Evolutionary conservation across 2,113 vertebrate genomes (phyloP).

Genomic region (Abramis brama): DNA sequence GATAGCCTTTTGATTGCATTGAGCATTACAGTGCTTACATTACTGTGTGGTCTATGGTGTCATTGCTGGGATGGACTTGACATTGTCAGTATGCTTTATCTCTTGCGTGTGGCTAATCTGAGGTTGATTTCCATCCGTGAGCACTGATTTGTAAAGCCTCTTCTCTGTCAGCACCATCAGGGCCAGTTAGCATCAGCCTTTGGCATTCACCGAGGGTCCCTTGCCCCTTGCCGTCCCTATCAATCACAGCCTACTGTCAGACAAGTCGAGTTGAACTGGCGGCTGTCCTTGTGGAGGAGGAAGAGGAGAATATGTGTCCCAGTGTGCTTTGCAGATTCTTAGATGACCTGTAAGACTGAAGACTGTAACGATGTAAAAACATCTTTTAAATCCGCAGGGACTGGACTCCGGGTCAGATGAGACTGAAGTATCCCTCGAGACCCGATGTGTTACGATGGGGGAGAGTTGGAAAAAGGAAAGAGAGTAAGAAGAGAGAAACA

Average conservation of each 20-base stretch:
- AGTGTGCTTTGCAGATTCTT: background rate
- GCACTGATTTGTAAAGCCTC: constrained; percentile 27
- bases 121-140: constrained; percentile 13
- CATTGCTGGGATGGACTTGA: background rate
- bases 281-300: constrained; percentile 24
- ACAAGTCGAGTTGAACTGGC: background rate
- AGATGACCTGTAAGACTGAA: background rate
- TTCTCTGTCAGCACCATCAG: constrained; percentile 34
- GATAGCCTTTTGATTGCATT: background rate
- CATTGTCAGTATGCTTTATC: constrained; percentile 35
- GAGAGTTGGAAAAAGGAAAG: background rate
- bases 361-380: background rate
- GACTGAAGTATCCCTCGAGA: background rate
- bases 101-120: constrained; percentile 23
- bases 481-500: background rate
- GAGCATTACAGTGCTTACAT: background rate
- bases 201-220: background rate
- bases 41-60: background rate
- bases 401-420: background rate
- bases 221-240: constrained; percentile 26
- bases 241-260: constrained; percentile 18
- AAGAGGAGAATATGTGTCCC: background rate
- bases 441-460: background rate
- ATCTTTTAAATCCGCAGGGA: background rate
- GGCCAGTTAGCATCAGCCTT: constrained; percentile 37